Percentiles rank a stretch among this genome's conserved stretches.
Conservation (phyloP, 2,113 vertebrate genomes). For the Corythornis cristatus region DNA sequence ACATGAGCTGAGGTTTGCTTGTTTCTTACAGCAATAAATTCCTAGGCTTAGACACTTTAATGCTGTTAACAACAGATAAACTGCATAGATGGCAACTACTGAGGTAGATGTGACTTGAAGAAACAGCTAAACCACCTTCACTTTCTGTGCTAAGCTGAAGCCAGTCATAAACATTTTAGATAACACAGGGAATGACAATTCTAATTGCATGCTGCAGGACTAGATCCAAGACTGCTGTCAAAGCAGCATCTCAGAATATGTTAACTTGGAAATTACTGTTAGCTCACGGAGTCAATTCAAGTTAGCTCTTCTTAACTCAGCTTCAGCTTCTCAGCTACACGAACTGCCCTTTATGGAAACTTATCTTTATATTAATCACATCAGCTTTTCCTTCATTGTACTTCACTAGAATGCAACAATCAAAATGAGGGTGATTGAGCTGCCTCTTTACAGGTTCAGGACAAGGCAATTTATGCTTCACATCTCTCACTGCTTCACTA, state of each 20-base stretch:
- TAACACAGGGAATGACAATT: slow-evolving; percentile 30
- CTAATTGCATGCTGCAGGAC: slow-evolving; percentile 19
- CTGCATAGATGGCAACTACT: background rate
- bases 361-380: background rate
- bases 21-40: background rate
- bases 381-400: background rate
- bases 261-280: slow-evolving; percentile 38
- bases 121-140: background rate
- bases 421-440: background rate
- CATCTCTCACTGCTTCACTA: background rate
- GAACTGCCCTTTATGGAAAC: background rate
- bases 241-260: slow-evolving; percentile 15
- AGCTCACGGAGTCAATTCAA: background rate
- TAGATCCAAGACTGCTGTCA: slow-evolving; percentile 38
- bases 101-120: background rate
- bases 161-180: slow-evolving; percentile 4
- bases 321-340: background rate
- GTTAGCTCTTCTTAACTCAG: background rate
- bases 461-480: background rate
- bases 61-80: slow-evolving; percentile 10
- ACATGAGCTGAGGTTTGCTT: background rate
- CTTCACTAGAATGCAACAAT: background rate
- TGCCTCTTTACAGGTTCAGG: background rate
- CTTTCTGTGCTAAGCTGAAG: background rate
- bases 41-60: background rate